Conservation (phyloP, 2,797 vertebrate species). For the Liparis tanakae region DNA sequence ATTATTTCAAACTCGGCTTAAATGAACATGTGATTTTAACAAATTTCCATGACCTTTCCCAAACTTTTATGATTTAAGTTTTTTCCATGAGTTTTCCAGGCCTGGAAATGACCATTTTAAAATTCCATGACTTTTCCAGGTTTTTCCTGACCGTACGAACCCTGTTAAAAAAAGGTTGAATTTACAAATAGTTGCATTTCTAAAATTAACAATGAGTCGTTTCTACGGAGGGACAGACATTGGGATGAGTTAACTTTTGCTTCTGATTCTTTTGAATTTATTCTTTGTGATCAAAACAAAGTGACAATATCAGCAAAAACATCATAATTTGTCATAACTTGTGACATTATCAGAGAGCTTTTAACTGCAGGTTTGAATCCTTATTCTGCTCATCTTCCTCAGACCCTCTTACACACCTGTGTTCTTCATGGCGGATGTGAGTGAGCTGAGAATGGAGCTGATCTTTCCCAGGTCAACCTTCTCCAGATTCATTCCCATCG, state of each 20-base stretch:
- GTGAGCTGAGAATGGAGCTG: slow-evolving; percentile 96
- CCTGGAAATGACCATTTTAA: too few relatives aligned
- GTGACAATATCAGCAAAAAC: background rate
- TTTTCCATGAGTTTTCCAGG: too few relatives aligned
- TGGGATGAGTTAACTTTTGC: background rate
- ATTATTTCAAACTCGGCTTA: too few relatives aligned
- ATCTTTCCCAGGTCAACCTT: slow-evolving; percentile 99
- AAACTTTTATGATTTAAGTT: too few relatives aligned
- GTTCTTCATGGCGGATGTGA: slow-evolving; percentile 96
- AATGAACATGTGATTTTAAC: too few relatives aligned
- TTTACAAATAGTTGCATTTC: background rate
- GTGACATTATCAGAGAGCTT: background rate
- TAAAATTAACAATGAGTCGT: too few relatives aligned
- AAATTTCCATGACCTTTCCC: too few relatives aligned
- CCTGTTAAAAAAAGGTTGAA: too few relatives aligned
- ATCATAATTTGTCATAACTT: background rate
- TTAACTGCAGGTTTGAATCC: slow-evolving; percentile 1
- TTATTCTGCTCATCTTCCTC: background rate
- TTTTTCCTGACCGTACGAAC: too few relatives aligned
- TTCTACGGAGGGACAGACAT: background rate
- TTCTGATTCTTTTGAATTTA: background rate
- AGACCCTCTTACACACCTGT: slow-evolving; percentile 85
- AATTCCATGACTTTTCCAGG: too few relatives aligned
- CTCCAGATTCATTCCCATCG: slow-evolving; percentile 89
- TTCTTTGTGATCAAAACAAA: background rate